These are phyloP conservation scores for Hapalemur alaotrensis DNA, from an alignment of 2,797 vertebrate species.

Conservation along the genomic window DNA sequence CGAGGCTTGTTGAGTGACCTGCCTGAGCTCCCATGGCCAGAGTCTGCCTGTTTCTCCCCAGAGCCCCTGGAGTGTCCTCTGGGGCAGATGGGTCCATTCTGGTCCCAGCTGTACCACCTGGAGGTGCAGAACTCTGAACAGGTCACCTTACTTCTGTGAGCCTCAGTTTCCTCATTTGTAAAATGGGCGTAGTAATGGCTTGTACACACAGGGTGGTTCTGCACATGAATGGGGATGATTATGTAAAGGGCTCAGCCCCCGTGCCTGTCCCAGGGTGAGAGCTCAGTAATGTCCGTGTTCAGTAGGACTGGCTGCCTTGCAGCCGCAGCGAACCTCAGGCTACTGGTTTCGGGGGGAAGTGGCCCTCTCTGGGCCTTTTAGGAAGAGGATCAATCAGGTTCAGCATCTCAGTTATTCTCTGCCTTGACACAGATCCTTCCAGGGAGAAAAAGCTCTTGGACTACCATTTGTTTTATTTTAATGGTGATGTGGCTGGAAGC, in stretches of 20 bases:
- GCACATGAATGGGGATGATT: fast-evolving
- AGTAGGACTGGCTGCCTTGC: fast-evolving
- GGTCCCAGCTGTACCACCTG: not conserved
- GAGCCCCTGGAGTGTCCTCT: too few relatives aligned
- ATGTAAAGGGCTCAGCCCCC: not conserved
- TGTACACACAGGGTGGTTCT: not conserved
- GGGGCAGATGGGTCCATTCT: not conserved
- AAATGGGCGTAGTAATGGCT: not conserved
- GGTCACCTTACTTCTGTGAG: not conserved
- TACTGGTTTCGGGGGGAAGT: not conserved
- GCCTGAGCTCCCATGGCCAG: not conserved
- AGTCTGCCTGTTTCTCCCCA: not conserved
- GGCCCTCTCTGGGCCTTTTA: not conserved
- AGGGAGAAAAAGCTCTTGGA: not conserved
- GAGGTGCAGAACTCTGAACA: not conserved
- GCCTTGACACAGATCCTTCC: not conserved
- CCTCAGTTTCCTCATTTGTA: not conserved
- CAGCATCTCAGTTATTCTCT: not conserved
- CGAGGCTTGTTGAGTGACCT: not conserved
- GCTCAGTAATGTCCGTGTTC: fast-evolving
- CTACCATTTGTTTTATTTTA: not conserved
- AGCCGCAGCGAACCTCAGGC: not conserved
- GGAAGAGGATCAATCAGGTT: not conserved
- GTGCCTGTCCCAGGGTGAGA: not conserved
- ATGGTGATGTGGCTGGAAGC: not conserved